Evolutionary conservation across 1,140 invertebrate species (phyloP).

Genomic region (Drosophila jambulina): DNA sequence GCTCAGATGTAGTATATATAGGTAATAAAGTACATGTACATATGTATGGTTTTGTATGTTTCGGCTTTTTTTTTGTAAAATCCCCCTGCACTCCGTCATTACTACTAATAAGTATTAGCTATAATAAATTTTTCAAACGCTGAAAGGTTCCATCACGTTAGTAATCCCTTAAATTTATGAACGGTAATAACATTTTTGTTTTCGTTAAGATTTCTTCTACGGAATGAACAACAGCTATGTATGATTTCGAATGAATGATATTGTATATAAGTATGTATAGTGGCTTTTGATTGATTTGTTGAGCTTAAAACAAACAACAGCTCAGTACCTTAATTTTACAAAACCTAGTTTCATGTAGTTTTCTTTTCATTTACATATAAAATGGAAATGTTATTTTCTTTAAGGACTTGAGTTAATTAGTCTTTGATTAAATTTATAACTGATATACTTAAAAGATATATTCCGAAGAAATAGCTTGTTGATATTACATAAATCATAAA

Average conservation of each 20-base stretch:
- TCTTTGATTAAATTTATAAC: neutral
- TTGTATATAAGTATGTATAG: slow-evolving; percentile 36
- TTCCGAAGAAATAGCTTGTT: neutral
- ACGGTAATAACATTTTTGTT: slow-evolving; percentile 59
- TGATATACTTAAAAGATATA: neutral
- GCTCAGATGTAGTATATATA: slow-evolving; percentile 54
- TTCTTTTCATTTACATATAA: neutral
- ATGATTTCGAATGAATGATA: slow-evolving; percentile 36
- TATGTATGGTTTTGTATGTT: slow-evolving; percentile 60
- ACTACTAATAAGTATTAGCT: slow-evolving; percentile 26
- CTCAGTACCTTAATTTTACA: slow-evolving; percentile 40
- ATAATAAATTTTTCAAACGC: slow-evolving; percentile 68
- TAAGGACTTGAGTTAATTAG: neutral
- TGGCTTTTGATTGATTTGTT: slow-evolving; percentile 42
- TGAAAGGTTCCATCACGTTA: slow-evolving; percentile 68
- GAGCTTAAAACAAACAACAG: slow-evolving; percentile 39
- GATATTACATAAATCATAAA: neutral
- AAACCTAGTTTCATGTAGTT: slow-evolving; percentile 38
- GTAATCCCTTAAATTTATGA: slow-evolving; percentile 51
- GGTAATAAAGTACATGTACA: slow-evolving; percentile 71
- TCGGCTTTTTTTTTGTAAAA: slow-evolving; percentile 65
- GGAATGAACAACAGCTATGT: slow-evolving; percentile 75
- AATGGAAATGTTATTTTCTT: slow-evolving; percentile 17
- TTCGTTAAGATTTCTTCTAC: slow-evolving; percentile 40
- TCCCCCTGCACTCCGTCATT: slow-evolving; percentile 24